Percentiles rank a stretch among this genome's conserved stretches.
Conservation (phyloP, 2,113 vertebrate species). For the Terrapene triunguis region DNA sequence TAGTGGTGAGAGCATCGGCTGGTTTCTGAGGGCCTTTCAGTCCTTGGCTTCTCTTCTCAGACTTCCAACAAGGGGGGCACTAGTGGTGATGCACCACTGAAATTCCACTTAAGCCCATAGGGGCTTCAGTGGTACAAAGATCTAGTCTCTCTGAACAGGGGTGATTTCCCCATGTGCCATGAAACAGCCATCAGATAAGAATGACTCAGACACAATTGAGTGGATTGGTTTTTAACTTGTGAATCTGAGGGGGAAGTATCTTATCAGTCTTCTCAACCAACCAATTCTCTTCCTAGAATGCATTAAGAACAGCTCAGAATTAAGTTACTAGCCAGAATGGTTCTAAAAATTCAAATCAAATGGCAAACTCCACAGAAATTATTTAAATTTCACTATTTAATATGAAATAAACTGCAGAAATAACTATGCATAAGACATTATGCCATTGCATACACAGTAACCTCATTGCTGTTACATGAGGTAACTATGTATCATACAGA, state of each 20-base stretch:
- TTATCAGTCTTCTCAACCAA: neutral
- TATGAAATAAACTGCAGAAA: constrained; percentile 15
- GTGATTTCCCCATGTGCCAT: accelerated
- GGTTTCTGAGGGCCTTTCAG: accelerated
- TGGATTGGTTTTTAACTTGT: neutral
- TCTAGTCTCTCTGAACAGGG: neutral
- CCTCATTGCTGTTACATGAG: constrained; percentile 9
- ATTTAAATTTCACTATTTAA: constrained; percentile 25
- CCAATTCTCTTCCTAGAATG: neutral
- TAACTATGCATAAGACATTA: neutral
- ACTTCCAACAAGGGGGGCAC: accelerated
- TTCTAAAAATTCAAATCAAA: constrained; percentile 35
- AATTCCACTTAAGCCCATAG: neutral
- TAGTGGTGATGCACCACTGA: accelerated
- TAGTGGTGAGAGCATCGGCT: neutral
- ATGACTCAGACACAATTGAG: neutral
- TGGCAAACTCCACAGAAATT: constrained; percentile 2
- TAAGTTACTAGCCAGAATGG: accelerated
- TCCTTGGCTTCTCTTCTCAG: accelerated
- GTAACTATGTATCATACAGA: neutral
- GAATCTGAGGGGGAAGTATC: neutral
- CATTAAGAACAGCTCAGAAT: accelerated
- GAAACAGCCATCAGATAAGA: neutral
- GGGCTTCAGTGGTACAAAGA: neutral
- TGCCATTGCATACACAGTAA: neutral